Base-by-base conservation (phyloP, 2,888 invertebrate genomes). In the Diogma glabrata region DNA sequence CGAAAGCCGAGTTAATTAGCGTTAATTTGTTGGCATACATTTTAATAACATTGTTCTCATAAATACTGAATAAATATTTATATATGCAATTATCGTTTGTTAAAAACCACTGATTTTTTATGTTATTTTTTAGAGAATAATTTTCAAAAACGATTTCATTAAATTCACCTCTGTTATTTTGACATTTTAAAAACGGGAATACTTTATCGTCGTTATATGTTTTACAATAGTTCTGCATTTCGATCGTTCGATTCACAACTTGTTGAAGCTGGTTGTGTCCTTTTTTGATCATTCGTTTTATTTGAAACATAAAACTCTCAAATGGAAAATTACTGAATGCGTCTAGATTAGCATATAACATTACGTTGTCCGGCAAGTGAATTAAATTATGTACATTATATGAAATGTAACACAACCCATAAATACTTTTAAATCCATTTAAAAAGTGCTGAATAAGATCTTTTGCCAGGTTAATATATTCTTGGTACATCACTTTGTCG, bases 311-410 rank as follows among this genome's bases (percentile, higher is more conserved):
- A 4, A 33, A 33, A 33, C 33, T 33, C 33, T 10, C 33, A 33
- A 33, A 33, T 33, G 12, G 33, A 33, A 12, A 33, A 33, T 33
- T 33, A 33, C 33, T 40, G 40, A 40, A 40, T 16, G 5, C 19
- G 19, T 40, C 40, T 2, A 40, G 19, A 17, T 17, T 40, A 20
- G 22, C 47, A 24, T 26, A 47, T 3, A 7, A 8, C 6, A 14
- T 24, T 10, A 17, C 26, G 19, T 47, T 16, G 22, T 45, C 43
- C 9, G 17, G 12, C 43, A 45, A 45, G 5, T 22, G 22, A 45
- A 45, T 45, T 45, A 45, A 20, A 14, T 40, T 40, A 45, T 45
- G 43, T 6, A 45, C 43, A 45, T 47, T 45, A 20, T 45, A 45
- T 20, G 19, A 20, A 20, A 45, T 20, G 20, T 45, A 20, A 9